Conservation (phyloP, 2,797 vertebrate genomes). For the Alectoris magna region DNA sequence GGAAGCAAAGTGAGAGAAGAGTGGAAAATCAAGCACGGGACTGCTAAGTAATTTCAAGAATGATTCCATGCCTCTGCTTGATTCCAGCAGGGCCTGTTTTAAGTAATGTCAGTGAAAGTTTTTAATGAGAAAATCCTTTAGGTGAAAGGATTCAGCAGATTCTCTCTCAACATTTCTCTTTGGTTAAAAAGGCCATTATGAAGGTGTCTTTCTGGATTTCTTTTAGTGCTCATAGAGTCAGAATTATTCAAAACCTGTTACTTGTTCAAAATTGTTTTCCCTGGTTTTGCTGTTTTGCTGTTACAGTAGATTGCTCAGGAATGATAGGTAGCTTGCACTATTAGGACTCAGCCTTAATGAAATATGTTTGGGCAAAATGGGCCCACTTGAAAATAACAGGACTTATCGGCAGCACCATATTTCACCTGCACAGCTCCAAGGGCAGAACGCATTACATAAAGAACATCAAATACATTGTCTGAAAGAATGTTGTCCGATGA, state of each 20-base stretch:
- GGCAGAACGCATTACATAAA: background rate
- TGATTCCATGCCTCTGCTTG: background rate
- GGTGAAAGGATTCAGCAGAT: background rate
- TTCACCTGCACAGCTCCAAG: conserved; percentile 6
- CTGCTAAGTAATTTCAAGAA: background rate
- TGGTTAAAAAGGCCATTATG: background rate
- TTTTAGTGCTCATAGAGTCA: background rate
- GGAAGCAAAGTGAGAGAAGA: background rate
- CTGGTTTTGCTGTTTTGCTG: background rate
- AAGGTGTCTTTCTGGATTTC: background rate
- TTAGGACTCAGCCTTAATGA: conserved; percentile 64
- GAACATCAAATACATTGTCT: background rate
- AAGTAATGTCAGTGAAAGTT: background rate
- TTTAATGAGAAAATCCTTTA: background rate
- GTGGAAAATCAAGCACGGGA: conserved; percentile 1
- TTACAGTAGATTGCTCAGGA: conserved; percentile 59
- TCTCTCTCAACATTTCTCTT: background rate
- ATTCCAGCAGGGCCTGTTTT: background rate
- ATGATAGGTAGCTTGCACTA: conserved; percentile 43
- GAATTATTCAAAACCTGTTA: conserved; percentile 5
- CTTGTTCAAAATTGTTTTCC: background rate
- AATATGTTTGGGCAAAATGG: background rate
- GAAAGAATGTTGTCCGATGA: background rate
- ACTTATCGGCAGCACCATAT: background rate
- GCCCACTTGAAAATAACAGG: conserved; percentile 39